A percentile compares a stretch with the other conserved stretches of the same genome.
Conservation (phyloP, 2,113 vertebrate genomes). For the Bufo gargarizans region DNA sequence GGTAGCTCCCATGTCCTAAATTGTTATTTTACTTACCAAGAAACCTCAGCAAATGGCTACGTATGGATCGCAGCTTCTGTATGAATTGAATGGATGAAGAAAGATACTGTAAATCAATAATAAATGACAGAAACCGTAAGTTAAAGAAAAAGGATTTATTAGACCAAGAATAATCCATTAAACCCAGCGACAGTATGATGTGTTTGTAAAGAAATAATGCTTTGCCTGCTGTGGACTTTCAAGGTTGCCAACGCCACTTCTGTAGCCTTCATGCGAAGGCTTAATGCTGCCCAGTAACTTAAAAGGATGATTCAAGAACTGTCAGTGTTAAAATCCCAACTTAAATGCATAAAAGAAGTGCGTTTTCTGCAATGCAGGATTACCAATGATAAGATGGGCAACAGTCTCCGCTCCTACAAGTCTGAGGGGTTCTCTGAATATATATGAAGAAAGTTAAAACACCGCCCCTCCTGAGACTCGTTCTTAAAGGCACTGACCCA, state of each 20-base stretch:
- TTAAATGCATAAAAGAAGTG: background rate
- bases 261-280: background rate
- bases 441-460: background rate
- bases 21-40: no score
- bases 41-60: no score
- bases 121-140: constrained; percentile 25
- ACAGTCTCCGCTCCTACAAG: constrained; percentile 13
- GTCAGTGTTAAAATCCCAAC: background rate
- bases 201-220: constrained; percentile 11
- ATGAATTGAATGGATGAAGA: background rate
- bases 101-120: background rate
- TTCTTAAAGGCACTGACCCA: no score
- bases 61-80: background rate
- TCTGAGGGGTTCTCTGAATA: background rate
- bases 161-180: constrained; percentile 15
- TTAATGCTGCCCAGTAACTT: background rate
- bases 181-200: background rate
- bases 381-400: background rate
- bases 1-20: no score
- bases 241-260: background rate
- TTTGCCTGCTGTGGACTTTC: background rate
- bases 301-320: background rate
- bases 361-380: background rate
- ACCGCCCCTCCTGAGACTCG: no score
- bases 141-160: constrained; percentile 40